phyloP scores from a whole-genome alignment of 1,140 invertebrate genomes.

The Drosophila neocordata region DNA sequence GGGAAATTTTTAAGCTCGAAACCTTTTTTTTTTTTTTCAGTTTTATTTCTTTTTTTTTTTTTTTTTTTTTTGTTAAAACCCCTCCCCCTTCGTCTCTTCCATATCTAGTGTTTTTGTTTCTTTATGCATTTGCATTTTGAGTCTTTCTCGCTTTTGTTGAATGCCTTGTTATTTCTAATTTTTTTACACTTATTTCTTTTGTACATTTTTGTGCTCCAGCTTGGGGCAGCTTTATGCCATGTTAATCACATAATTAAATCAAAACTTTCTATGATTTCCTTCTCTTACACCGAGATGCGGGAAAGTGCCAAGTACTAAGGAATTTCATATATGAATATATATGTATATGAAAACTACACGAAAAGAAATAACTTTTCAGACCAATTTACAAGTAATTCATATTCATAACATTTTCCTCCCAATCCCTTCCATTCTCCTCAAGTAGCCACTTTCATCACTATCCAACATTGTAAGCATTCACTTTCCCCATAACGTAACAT shows the following conservation, averaged over 20 bases:
- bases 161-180: constrained; percentile 72
- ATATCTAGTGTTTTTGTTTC: neutral
- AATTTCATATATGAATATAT: constrained; percentile 34
- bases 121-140: constrained; percentile 61
- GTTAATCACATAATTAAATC: constrained; percentile 80
- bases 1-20: constrained; percentile 56
- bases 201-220: constrained; percentile 18
- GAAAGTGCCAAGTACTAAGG: constrained; percentile 21
- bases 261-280: constrained; percentile 77
- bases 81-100: neutral
- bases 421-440: too few species aligned
- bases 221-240: constrained; percentile 71
- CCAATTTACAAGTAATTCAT: constrained; percentile 6
- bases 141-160: constrained; percentile 22
- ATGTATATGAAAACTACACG: neutral
- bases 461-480: neutral
- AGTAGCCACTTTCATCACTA: neutral
- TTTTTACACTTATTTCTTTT: constrained; percentile 50
- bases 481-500: constrained; percentile 5
- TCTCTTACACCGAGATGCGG: constrained; percentile 25
- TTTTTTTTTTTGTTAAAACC: neutral
- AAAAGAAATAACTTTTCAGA: constrained; percentile 5
- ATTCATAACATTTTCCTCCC: neutral
- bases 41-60: constrained; percentile 13
- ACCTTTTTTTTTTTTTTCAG: constrained; percentile 61